A percentile compares a stretch with the other conserved stretches of the same genome.
Conservation (phyloP, 2,113 vertebrate species). For the Odontophorus gujanensis region DNA sequence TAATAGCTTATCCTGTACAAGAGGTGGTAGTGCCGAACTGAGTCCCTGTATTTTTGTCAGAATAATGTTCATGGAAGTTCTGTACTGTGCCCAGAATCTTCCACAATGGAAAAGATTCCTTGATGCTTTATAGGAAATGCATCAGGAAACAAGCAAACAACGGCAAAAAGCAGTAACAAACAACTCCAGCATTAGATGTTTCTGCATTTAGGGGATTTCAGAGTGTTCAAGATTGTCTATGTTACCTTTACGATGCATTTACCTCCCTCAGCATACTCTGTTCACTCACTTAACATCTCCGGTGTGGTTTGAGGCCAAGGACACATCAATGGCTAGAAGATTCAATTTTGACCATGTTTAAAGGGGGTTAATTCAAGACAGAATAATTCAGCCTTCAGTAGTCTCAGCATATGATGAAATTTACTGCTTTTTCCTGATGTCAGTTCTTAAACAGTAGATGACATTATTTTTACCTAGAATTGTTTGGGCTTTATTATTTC, state of each 20-base stretch:
- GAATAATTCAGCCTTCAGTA: background rate
- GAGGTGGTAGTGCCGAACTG: background rate
- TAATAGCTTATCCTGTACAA: background rate
- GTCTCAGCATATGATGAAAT: accelerated
- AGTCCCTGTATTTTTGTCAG: background rate
- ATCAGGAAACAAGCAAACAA: background rate
- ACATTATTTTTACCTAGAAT: background rate
- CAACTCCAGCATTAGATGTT: background rate
- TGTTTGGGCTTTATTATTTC: background rate
- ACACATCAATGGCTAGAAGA: background rate
- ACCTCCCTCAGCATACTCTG: background rate
- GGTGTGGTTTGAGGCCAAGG: background rate
- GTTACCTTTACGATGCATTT: background rate
- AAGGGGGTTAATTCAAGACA: background rate
- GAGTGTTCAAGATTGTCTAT: background rate
- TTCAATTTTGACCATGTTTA: background rate
- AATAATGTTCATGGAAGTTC: background rate
- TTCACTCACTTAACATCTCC: background rate
- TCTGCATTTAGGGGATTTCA: background rate
- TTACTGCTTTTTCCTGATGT: background rate
- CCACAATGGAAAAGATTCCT: background rate
- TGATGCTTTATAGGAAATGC: background rate
- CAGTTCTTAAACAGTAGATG: background rate
- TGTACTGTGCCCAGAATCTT: background rate
- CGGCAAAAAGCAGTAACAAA: background rate